Conservation (phyloP, 2,888 invertebrate species). For the Drosophila barbarae region DNA sequence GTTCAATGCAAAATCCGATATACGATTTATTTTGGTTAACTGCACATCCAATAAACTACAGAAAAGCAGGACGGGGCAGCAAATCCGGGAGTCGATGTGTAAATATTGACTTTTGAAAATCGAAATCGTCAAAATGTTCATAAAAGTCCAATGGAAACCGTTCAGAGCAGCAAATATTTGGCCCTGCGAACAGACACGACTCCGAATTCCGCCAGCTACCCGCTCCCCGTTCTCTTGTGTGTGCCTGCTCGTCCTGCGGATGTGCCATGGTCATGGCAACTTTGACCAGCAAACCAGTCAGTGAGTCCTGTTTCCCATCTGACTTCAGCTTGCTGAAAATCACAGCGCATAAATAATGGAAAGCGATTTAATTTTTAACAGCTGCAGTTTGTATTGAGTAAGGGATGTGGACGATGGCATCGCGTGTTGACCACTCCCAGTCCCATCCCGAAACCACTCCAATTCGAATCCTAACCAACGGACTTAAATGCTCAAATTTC, state of each 20-base stretch:
- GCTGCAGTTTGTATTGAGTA: constrained; percentile 37
- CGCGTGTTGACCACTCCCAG: constrained; percentile 32
- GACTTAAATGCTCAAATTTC: constrained; percentile 52
- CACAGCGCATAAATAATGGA: constrained; percentile 71
- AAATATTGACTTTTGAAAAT: constrained; percentile 72
- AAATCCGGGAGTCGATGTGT: constrained; percentile 40
- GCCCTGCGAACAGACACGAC: constrained; percentile 57
- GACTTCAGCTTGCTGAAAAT: constrained; percentile 43
- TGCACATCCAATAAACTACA: constrained; percentile 70
- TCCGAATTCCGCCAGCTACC: constrained; percentile 7
- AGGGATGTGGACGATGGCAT: constrained; percentile 5
- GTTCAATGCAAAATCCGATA: constrained; percentile 54
- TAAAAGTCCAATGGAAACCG: constrained; percentile 65
- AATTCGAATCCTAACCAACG: constrained; percentile 7
- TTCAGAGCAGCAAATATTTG: constrained; percentile 66
- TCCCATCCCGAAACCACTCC: background rate
- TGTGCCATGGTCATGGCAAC: constrained; percentile 42
- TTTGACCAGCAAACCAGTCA: constrained; percentile 35
- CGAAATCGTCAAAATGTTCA: constrained; percentile 73
- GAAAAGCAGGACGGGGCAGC: background rate
- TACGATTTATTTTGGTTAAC: constrained; percentile 74
- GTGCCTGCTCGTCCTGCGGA: constrained; percentile 16
- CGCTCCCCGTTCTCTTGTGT: constrained; percentile 2
- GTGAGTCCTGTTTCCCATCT: constrained; percentile 6
- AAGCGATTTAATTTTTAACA: constrained; percentile 70